Conservation (phyloP, 2,888 invertebrate species). For the Agelastica alni region DNA sequence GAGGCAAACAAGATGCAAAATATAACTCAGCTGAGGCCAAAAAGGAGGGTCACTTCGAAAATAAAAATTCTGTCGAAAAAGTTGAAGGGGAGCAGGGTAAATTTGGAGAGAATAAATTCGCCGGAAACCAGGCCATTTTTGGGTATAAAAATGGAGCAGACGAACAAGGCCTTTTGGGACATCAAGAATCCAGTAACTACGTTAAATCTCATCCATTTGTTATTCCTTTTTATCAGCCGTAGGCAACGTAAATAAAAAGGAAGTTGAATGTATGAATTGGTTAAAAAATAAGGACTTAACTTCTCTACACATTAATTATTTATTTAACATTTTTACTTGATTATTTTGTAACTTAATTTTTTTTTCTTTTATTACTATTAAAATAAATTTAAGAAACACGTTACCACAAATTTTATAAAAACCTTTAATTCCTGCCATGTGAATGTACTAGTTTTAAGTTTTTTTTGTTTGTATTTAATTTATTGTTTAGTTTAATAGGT, state of each 20-base stretch:
- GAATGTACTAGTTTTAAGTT: too few species aligned
- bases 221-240: constrained; percentile 56
- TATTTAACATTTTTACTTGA: too few species aligned
- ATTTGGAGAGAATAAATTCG: constrained; percentile 64
- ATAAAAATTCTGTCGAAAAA: constrained; percentile 63
- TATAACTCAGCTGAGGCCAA: constrained; percentile 63
- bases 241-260: background rate
- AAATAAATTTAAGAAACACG: too few species aligned
- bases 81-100: constrained; percentile 66
- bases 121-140: constrained; percentile 62
- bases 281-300: too few species aligned
- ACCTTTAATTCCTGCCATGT: too few species aligned
- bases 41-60: constrained; percentile 64
- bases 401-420: too few species aligned
- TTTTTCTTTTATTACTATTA: too few species aligned
- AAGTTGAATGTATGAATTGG: too few species aligned
- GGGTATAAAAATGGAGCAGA: constrained; percentile 66
- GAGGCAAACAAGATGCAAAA: constrained; percentile 64
- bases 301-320: too few species aligned
- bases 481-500: constrained; percentile 1
- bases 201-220: constrained; percentile 63
- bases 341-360: too few species aligned
- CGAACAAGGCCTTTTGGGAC: constrained; percentile 65
- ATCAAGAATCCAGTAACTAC: constrained; percentile 62
- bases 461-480: background rate